Evolutionary conservation across 2,113 vertebrate genomes (phyloP), one percentile per base, ranked within the genome.

Genomic region (Tursiops truncatus): DNA sequence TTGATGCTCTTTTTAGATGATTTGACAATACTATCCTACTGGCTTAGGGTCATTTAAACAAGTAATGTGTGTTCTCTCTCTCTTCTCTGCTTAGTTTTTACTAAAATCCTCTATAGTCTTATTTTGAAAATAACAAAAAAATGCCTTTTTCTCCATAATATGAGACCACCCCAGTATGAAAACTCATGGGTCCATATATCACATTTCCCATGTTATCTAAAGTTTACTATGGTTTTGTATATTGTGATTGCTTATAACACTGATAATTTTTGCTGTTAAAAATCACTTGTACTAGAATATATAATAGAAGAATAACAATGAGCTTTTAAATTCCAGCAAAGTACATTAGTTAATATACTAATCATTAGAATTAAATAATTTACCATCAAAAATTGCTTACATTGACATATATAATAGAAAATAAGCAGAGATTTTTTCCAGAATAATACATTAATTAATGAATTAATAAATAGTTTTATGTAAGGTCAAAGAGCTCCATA

Each of bases 401-500:
- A 33, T 38, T 84, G 14, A 89, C 58, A 96, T 77, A 60, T 41
- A 5, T 89, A 89, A 81, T 60, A 71, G 41, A 91, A 94, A 92
- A 67, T 44, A 68, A 88, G 8, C 8, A 38, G 1, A 6, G 3
- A 1, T 44, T 76, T 81, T 73, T 67, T 60, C 28, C 18, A 89
- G 18, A 3, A 86, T 82, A 65, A 68, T 38, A 70, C 1, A 21
- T 44, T 77, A 44, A 31, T 60, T 68, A 88, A 95, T 15, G 3
- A 76, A 84, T 83, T 93, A 95, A 82, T 50, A 33, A 88, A 41
- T 60, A 11, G n/a, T 89, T 87, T 74, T 25, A 44, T 74, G 33
- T 58, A 90, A 38, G 6, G 76, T 14, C 13, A 41, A 85, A 38
- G 15, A 70, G 21, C 7, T 33, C 1, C 9, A 50, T 63, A 73